Evolutionary conservation across 2,797 vertebrate genomes (phyloP).

Genomic region (Lycodopsis pacificus): DNA sequence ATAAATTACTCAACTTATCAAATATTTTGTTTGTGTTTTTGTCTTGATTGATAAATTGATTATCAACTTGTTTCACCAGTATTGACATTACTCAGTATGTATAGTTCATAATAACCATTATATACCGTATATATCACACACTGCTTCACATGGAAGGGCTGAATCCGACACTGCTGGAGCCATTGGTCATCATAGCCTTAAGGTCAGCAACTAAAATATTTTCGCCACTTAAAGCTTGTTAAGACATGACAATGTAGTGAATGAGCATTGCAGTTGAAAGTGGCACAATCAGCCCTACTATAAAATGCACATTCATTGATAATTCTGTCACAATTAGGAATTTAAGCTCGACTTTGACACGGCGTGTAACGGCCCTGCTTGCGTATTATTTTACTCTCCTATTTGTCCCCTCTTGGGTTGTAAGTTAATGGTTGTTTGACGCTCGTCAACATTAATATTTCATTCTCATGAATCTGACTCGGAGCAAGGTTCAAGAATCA

Average conservation of each 20-base stretch:
- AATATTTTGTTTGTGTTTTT: no score
- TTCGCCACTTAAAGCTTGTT: background rate
- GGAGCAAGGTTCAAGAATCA: background rate
- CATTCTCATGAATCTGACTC: slow-evolving; percentile 11
- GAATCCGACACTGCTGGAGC: fast-evolving
- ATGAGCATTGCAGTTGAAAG: background rate
- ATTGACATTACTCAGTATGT: no score
- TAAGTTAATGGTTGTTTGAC: slow-evolving; percentile 7
- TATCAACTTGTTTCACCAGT: no score
- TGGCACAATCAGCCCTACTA: background rate
- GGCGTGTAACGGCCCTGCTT: background rate
- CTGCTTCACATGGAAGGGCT: no score
- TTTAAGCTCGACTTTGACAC: slow-evolving; percentile 1
- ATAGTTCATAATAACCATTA: no score
- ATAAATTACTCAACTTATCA: no score
- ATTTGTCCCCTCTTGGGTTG: background rate
- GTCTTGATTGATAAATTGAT: no score
- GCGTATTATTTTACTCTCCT: background rate
- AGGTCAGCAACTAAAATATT: background rate
- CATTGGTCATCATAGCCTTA: background rate
- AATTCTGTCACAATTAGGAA: background rate
- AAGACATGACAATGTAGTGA: background rate
- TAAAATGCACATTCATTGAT: slow-evolving; percentile 4
- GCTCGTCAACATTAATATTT: slow-evolving; percentile 27
- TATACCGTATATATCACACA: no score